Base-by-base conservation (phyloP, 2,113 vertebrate genomes). In the Mellivora capensis region DNA sequence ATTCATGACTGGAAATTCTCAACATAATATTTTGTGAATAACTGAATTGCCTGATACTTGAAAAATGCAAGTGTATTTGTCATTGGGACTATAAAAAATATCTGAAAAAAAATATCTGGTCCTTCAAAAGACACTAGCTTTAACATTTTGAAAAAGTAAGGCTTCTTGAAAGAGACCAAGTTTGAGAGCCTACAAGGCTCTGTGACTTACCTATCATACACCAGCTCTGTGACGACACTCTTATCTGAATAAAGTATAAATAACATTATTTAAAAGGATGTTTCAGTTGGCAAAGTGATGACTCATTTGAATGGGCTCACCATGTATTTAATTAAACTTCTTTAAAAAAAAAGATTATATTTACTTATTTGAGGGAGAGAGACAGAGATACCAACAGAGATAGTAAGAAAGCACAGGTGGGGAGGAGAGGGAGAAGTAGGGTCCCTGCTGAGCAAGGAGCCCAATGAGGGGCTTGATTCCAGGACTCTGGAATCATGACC, bases 31-130 rank as follows among this genome's bases (percentile, higher is more conserved):
- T 83, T 76, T 95, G 23, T n/a, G 6, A 44, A 82, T 27, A 77
- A 87, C 5, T 59, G 49, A 80, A 67, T 83, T 64, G 27, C 23
- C 23, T 83, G 64, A 64, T 87, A 83, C 61, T 91, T 96, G 64
- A 89, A 97, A 96, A 94, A 91, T 29, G 14, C 14, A 85, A 85
- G 81, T 47, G 4, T 77, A 49, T 94, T 95, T 93, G 67, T 84
- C 9, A 69, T n/a, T 85, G 79, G 37, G 39, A 81, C 72, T 93
- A 57, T 64, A 47, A 91, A 85, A 97, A 94, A 62, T n/a, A 86
- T 31, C 8, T 93, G 89, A n/a, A n/a, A 47, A 91, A 85, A 97
- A 94, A 62, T n/a, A 86, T 31, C 8, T 93, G 89, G 74, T 12
- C n/a, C 74, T 71, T 52, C 42, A 84, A 59, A 52, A 84, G 44